Evolutionary conservation across 2,113 vertebrate species (phyloP), one percentile per base, ranked within the genome.

Genomic region (Castor canadensis): DNA sequence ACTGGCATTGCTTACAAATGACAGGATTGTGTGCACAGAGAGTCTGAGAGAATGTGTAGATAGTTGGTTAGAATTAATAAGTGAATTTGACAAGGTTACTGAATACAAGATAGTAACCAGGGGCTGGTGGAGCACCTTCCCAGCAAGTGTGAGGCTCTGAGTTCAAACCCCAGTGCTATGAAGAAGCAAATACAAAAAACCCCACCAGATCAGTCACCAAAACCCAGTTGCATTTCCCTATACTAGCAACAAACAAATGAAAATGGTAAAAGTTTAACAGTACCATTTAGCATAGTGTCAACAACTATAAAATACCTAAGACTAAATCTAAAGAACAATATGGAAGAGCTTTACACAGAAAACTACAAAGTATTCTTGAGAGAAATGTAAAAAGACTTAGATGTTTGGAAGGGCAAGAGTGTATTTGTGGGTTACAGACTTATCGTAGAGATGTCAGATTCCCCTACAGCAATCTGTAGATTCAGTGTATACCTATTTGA

Each of bases 51-150:
- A 81, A 84, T 69, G 58, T 89, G 12, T 69, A 64, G 22, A 38
- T 69, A 66, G 62, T 71, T 82, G 86, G 10, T 83, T 66, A 69
- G 60, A 91, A 85, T 79, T 91, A 47, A 64, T 47, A 92, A 87
- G 4, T 80, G 17, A 75, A 69, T 82, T 95, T 89, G 54, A 9
- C 54, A 82, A 76, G n/a, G 35, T 82, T 95, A 67, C 52, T 90
- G 58, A 90, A 56, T 76, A 81, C 5, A 86, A 86, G 56, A 69
- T 69, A 85, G 9, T 73, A 72, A 77, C 38, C 22, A 67, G n/a
- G n/a, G n/a, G n/a, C n/a, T n/a, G n/a, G n/a, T n/a, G n/a, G n/a
- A n/a, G n/a, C n/a, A n/a, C n/a, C n/a, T n/a, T n/a, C n/a, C n/a
- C n/a, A n/a, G n/a, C n/a, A n/a, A n/a, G n/a, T n/a, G n/a, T n/a